Evolutionary conservation across 2,888 invertebrate species (phyloP).

Genomic region (Drosophila trichaetosa): DNA sequence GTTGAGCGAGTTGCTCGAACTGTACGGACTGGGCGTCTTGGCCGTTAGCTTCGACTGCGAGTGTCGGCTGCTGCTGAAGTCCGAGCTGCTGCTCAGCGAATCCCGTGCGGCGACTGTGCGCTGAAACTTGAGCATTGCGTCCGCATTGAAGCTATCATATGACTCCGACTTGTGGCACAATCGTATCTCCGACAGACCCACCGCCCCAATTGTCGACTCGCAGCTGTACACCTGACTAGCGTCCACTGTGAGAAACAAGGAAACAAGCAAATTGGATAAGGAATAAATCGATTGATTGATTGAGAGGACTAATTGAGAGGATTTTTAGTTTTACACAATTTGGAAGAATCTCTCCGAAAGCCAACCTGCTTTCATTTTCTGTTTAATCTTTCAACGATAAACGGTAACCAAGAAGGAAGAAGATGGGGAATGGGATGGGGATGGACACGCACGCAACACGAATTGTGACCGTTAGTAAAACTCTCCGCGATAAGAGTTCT

Average conservation of each 20-base stretch:
- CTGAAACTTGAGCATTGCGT: slow-evolving; percentile 83
- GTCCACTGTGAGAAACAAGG: slow-evolving; percentile 74
- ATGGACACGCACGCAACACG: no score
- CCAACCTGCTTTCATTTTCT: no score
- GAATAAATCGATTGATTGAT: not conserved
- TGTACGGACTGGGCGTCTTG: slow-evolving; percentile 85
- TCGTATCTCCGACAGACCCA: slow-evolving; percentile 84
- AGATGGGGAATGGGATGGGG: no score
- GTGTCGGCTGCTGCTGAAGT: slow-evolving; percentile 84
- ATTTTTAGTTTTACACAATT: no score
- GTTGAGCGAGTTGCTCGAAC: slow-evolving; percentile 85
- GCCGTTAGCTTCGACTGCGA: slow-evolving; percentile 82
- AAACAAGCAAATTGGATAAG: not conserved
- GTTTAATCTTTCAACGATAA: no score
- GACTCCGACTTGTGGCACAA: slow-evolving; percentile 84
- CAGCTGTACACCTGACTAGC: slow-evolving; percentile 85
- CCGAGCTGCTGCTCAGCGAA: slow-evolving; percentile 84
- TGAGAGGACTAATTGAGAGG: not conserved
- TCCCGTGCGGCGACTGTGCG: slow-evolving; percentile 81
- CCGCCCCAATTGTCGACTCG: slow-evolving; percentile 84
- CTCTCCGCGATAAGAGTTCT: no score
- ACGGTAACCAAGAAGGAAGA: no score
- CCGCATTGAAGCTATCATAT: slow-evolving; percentile 83
- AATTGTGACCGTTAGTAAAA: no score
- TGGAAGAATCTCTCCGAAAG: no score